Conservation (phyloP, 2,113 vertebrate genomes). For the Phrynocephalus versicolor region DNA sequence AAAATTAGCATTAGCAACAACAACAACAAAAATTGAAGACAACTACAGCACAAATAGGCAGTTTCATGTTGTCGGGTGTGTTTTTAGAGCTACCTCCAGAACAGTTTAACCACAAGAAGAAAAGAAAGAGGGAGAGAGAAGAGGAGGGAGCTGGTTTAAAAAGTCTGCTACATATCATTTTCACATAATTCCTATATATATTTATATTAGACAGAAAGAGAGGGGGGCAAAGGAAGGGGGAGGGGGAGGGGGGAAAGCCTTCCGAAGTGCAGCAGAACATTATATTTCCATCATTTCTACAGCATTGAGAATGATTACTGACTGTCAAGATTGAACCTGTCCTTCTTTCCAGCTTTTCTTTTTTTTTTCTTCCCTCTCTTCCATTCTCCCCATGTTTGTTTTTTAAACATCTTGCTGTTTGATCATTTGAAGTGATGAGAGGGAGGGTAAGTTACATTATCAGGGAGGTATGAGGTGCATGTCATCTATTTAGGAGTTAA, state of each 20-base stretch:
- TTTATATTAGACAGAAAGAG: neutral
- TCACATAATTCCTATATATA: neutral
- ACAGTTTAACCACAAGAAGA: slow-evolving; percentile 76
- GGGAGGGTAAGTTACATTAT: too few relatives aligned
- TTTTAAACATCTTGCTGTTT: too few relatives aligned
- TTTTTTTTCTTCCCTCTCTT: too few relatives aligned
- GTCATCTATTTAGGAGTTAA: too few relatives aligned
- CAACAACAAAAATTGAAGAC: slow-evolving; percentile 49
- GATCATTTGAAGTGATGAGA: too few relatives aligned
- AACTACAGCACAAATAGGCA: slow-evolving; percentile 98
- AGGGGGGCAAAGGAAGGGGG: neutral
- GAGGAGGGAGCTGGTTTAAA: neutral
- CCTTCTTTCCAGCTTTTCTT: too few relatives aligned
- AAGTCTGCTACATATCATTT: neutral
- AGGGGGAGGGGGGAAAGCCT: neutral
- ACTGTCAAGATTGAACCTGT: too few relatives aligned
- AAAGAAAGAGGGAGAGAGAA: neutral
- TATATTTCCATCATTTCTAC: slow-evolving; percentile 87
- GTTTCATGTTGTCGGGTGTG: slow-evolving; percentile 99
- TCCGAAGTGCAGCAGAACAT: slow-evolving; percentile 12
- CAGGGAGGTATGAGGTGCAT: too few relatives aligned
- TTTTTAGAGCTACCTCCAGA: slow-evolving; percentile 81
- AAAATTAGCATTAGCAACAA: slow-evolving; percentile 49
- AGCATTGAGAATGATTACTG: slow-evolving; percentile 86
- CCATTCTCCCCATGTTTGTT: too few relatives aligned